phyloP scores from a whole-genome alignment of 2,797 vertebrate species.

The Yasuhikotakia modesta region DNA sequence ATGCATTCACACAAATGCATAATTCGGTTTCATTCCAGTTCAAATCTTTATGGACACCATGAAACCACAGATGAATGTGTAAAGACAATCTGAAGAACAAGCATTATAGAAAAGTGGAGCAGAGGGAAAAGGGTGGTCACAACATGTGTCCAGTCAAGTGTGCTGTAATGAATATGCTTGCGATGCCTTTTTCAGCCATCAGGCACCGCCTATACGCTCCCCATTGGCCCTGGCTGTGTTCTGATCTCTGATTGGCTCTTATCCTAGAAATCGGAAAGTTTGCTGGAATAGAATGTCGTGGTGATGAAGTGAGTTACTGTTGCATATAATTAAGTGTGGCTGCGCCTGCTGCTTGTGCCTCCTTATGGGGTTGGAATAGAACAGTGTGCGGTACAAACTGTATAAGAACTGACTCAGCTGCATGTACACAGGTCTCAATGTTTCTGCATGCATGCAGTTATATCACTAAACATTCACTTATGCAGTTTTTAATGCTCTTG shows the following conservation, averaged over 20 bases:
- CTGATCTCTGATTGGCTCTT: conserved; percentile 52
- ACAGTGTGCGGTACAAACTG: conserved; percentile 47
- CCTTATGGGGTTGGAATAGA: conserved; percentile 60
- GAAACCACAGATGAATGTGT: conserved; percentile 48
- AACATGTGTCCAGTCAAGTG: conserved; percentile 72
- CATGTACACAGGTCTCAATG: conserved; percentile 2
- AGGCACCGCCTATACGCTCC: conserved; percentile 56
- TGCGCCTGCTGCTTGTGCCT: conserved; percentile 69
- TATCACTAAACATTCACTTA: neutral
- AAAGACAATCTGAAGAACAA: conserved; percentile 44
- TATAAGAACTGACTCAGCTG: conserved; percentile 49
- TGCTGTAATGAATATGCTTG: conserved; percentile 67
- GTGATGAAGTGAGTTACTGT: conserved; percentile 70
- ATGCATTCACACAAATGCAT: conserved; percentile 51
- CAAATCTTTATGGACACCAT: conserved; percentile 32
- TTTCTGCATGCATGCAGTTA: neutral
- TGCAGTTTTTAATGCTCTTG: conserved; percentile 52
- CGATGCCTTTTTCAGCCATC: conserved; percentile 62
- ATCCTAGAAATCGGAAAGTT: conserved; percentile 55
- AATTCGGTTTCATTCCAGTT: conserved; percentile 42
- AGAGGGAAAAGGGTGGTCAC: conserved; percentile 56
- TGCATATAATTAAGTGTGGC: conserved; percentile 73
- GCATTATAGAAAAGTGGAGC: conserved; percentile 28
- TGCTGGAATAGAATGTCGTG: conserved; percentile 63
- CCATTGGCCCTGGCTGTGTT: conserved; percentile 59